Conservation (phyloP, 1,140 invertebrate genomes). For the Bombus impatiens region DNA sequence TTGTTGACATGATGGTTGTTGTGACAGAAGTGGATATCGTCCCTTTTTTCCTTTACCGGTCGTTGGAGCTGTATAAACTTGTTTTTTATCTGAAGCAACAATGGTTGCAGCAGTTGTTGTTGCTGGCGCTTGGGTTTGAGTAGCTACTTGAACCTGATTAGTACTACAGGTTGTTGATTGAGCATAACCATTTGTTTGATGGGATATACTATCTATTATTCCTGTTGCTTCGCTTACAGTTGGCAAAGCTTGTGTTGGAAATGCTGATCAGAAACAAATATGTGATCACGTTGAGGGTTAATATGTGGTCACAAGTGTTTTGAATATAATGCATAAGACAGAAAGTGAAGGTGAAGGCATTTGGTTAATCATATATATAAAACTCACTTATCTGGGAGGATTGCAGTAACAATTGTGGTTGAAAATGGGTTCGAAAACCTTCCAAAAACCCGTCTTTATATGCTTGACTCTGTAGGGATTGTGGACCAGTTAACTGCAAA, state of each 20-base stretch:
- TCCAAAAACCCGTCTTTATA: constrained; percentile 78
- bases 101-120: constrained; percentile 73
- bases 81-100: constrained; percentile 76
- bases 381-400: constrained; percentile 77
- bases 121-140: constrained; percentile 83
- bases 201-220: constrained; percentile 68
- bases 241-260: constrained; percentile 74
- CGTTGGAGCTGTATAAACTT: constrained; percentile 75
- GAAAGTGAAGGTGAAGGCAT: background rate
- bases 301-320: background rate
- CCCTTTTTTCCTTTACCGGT: constrained; percentile 78
- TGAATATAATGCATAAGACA: background rate
- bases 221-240: constrained; percentile 64
- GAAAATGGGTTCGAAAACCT: constrained; percentile 73
- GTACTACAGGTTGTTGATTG: constrained; percentile 72
- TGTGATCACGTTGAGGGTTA: background rate
- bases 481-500: constrained; percentile 71
- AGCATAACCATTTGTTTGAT: constrained; percentile 67
- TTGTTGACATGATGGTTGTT: constrained; percentile 73
- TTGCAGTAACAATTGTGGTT: constrained; percentile 74
- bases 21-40: constrained; percentile 80
- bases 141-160: constrained; percentile 85
- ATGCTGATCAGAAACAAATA: constrained; percentile 62
- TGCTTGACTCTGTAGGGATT: constrained; percentile 69
- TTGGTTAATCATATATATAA: background rate